Evolutionary conservation across 2,113 vertebrate species (phyloP), one percentile per base, ranked within the genome.

Genomic region (Ceratotherium simum): DNA sequence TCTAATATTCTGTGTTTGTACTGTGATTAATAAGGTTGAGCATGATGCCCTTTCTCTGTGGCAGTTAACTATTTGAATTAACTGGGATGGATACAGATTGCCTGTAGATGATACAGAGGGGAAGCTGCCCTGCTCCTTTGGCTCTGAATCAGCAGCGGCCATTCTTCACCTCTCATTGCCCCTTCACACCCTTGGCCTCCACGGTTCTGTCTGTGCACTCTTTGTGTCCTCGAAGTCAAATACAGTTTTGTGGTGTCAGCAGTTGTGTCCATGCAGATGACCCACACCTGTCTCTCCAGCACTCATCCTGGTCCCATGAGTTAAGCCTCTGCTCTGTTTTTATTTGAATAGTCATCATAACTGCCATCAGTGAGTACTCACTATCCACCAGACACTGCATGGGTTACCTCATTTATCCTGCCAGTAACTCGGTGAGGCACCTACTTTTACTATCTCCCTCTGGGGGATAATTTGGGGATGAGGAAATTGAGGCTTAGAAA

Each of bases 401-500:
- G 0, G 39, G 2, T 67, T 48, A 46, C 39, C 65, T 73, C 39
- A 8, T 78, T 62, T 29, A 17, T 18, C n/a, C 12, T 78, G 20
- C 33, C 65, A 11, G 2, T 64, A 56, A 20, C 67, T 79, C 42
- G 13, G 46, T n/a, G 65, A 76, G 21, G 33, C 5, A 2, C 67
- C 86, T 64, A 1, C 75, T 85, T 54, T 65, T 54, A 33, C 17
- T 42, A 0, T 82, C 69, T 31, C 21, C 31, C 0, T 65, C 6
- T 42, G 0, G 20, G 67, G 16, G 33, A 31, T 54, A 58, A 60
- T 54, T 25, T 23, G 39, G 33, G 48, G 39, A 33, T 90, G 62
- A 86, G 72, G 67, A 95, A 72, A 31, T 36, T 33, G 69, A 93
- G 64, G 54, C 85, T 91, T 79, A 36, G 27, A 48, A 75, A 91